Evolutionary conservation across 1,140 invertebrate species (phyloP), one percentile per base, ranked within the genome.

Genomic region (Pseudomyrmex dendroicus): DNA sequence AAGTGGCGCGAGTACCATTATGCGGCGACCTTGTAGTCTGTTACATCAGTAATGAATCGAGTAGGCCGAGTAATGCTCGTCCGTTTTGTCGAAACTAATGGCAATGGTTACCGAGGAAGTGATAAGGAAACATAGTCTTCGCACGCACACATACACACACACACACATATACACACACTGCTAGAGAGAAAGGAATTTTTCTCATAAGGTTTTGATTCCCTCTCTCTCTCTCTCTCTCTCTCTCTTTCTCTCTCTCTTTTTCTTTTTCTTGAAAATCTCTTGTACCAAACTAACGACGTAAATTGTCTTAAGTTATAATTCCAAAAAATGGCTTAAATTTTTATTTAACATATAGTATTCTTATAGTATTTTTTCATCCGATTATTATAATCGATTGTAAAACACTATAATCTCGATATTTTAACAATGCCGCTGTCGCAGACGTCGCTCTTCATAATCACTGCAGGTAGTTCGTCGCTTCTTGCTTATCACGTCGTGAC

Each of bases 31-130:
- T 56, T 70, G 64, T 48, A 54, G 76, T 80, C 66, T 48, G 66
- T 80, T 80, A 80, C 76, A 80, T 80, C 54, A 15, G 76, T 72
- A 80, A 80, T 80, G 76, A 80, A 80, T 80, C 76, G 54, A 80
- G 54, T 50, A 59, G 76, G 76, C 50, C 44, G 56, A 72, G 59
- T 74, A 35, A 62, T 80, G 64, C 59, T 35, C 46, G 44, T 48
- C 48, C 76, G 76, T 80, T 80, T 80, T 70, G 54, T 70, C n/a
- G 66, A 80, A 80, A 59, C 54, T 80, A 80, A 80, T 20, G 54
- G 22, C 15, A 25, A 57, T 48, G 64, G 13, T 48, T 17, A 10
- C 15, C 7, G 54, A n/a, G 20, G 35, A 62, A 35, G n/a, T 44
- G 73, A 67, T 77, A 25, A 68, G 66, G 20, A 9, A 10, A 13